Percentiles rank a stretch among this genome's conserved stretches.
These are phyloP conservation scores for Rugalucina vietnamica DNA, from an alignment of 2,888 invertebrate genomes.

Conservation along the genomic window DNA sequence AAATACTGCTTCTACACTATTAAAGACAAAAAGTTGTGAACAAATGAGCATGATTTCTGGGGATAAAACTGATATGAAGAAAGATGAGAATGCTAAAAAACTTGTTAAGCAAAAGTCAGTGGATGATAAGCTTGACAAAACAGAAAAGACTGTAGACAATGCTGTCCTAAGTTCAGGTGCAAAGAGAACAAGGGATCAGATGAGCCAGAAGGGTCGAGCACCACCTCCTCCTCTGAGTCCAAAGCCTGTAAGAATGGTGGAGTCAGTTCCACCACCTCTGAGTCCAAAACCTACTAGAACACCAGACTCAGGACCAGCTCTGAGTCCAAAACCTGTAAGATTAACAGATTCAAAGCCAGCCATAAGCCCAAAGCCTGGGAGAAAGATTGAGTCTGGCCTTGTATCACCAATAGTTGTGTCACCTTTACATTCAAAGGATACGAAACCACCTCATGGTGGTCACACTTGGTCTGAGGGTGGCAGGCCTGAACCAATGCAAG, in stretches of 20 bases:
- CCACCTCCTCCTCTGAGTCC: constrained; percentile 25
- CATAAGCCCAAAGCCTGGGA: constrained; percentile 32
- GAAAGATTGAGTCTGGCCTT: neutral
- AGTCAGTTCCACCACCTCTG: constrained; percentile 25
- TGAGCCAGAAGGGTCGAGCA: neutral
- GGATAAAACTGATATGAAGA: neutral
- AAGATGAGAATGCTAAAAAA: neutral
- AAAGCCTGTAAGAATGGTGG: constrained; percentile 21
- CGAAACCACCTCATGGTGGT: neutral
- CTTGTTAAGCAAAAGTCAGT: neutral
- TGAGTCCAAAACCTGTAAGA: no score
- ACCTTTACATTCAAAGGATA: neutral
- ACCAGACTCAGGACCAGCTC: neutral
- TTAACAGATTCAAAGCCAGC: constrained; percentile 22
- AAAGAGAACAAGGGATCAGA: constrained; percentile 11
- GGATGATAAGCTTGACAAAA: neutral
- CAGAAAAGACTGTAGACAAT: neutral
- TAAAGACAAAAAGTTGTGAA: constrained; percentile 59
- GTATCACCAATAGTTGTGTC: neutral
- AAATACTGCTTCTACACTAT: constrained; percentile 2
- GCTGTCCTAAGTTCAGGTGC: neutral
- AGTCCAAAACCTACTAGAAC: constrained; percentile 29
- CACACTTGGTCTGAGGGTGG: neutral
- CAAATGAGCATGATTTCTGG: constrained; percentile 26
- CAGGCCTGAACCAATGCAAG: neutral